Percentiles rank a stretch among this genome's conserved stretches.
These are phyloP conservation scores for Procapra przewalskii DNA, from an alignment of 2,113 vertebrate genomes.

Conservation along the genomic window DNA sequence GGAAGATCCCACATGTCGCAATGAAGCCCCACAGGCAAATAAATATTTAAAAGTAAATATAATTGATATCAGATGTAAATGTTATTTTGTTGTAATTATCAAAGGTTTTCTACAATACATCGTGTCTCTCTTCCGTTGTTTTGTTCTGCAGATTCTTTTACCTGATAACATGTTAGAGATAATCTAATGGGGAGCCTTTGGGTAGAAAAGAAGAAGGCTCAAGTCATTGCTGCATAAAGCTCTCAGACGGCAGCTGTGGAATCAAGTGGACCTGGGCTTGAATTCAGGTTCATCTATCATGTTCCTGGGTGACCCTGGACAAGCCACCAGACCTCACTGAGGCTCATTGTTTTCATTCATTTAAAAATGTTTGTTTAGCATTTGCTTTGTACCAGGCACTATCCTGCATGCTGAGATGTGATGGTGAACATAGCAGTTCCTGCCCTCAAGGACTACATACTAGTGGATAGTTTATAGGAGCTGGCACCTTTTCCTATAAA, in stretches of 20 bases:
- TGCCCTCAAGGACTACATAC: neutral
- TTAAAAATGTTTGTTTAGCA: neutral
- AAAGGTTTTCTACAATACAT: neutral
- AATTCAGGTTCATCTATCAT: neutral
- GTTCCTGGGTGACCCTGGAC: neutral
- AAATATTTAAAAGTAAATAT: neutral
- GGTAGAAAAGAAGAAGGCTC: neutral
- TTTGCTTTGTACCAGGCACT: neutral
- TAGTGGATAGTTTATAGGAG: neutral
- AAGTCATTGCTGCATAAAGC: neutral
- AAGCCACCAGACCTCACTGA: neutral
- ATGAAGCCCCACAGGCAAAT: neutral
- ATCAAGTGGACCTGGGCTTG: neutral
- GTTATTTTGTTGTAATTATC: neutral
- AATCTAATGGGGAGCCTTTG: neutral
- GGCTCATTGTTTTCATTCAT: neutral
- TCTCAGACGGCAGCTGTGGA: neutral
- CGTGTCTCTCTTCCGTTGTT: fast-evolving
- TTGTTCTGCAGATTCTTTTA: neutral
- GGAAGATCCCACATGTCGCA: neutral
- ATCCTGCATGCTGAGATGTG: neutral
- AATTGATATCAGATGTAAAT: neutral
- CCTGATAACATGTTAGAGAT: neutral
- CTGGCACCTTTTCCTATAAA: neutral
- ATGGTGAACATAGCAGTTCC: neutral